Base-by-base conservation (phyloP, 2,113 vertebrate species). In the Coturnix japonica region DNA sequence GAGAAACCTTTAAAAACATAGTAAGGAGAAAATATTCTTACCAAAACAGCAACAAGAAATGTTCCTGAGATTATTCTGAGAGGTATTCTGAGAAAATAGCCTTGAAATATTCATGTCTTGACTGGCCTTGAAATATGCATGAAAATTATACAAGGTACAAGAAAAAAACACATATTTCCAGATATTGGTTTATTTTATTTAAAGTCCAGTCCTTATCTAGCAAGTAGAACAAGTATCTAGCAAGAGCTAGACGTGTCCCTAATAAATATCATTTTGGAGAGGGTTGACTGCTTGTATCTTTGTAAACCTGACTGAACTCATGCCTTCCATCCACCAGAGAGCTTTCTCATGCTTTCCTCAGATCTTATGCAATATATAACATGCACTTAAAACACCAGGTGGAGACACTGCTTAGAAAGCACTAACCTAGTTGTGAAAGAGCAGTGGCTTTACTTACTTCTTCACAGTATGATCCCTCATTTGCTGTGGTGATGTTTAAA, bases 31-130 rank as follows among this genome's bases (percentile, higher is more conserved):
- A 69, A 79, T 44, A 33, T 76, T 80, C 17, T 33, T 92, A 81
- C 2, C 17, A 65, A 79, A 76, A 76, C 14, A 46, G 9, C 44
- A 43, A 17, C 19, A 67, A 7, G 54, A 7, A 72, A 61, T 12
- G 76, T 92, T 26, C 9, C 35, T 47, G 73, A 57, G 54, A n/a
- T n/a, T 12, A 61, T 67, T 78, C 39, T 30, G 14, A 37, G 33
- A 23, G 61, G 54, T 12, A 61, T 67, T 78, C 39, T 30, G 14
- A 37, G 33, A 23, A 63, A 49, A 8, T 13, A 30, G 0, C 3
- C 19, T 81, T 88, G 17, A 86, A 93, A 93, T 93, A 90, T 84
- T 94, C 31, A 84, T 74, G 8, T 35, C 8, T 78, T 88, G 7
- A 43, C 51, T 81, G 15, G 8, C 65, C 35, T 64, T 86, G 66